Evolutionary conservation across 2,113 vertebrate genomes (phyloP), one percentile per base, ranked within the genome.

Genomic region (Elephantulus edwardii): DNA sequence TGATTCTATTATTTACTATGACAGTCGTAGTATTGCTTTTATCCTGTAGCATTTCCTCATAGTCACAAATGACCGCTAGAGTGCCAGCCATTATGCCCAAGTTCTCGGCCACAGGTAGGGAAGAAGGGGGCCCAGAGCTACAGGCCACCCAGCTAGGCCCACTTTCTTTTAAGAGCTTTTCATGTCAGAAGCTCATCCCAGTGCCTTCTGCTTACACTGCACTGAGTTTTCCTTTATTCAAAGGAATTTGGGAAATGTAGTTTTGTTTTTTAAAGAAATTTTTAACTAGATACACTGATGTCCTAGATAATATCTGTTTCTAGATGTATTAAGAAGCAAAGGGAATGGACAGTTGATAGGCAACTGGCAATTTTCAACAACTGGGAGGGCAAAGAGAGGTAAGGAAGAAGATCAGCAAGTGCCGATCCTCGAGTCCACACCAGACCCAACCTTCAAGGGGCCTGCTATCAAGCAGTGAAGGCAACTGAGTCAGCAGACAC

Each of bases 401-500:
- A 35, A 62, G 7, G 30, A 78, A 50, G n/a, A 50, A 92, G 62
- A 24, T 28, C 17, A 30, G 5, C 17, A 79, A 62, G 16, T 40
- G 48, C 38, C 8, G 44, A 30, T 4, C 0, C 0, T 48, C 28
- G 78, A 1, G 46, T 40, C 26, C 48, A 30, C 20, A 20, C 35
- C 33, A 52, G 89, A 22, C 12, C 16, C 64, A 33, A 5, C 28
- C 74, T 58, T 68, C 22, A 66, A 77, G 68, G 74, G 71, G 24
- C 8, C 44, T 35, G 35, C 8, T 14, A 52, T 74, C 64, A 62
- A 33, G 11, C 2, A 56, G 30, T 30, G 66, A 46, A 72, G 52
- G 52, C 30, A 75, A 66, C 76, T 52, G 6, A 58, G 20, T 33
- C 62, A 52, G 50, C 0, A 26, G 33, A 22, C 52, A 50, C 6